Evolutionary conservation across 2,113 vertebrate genomes (phyloP).

Genomic region (Xyliphius kryptos): DNA sequence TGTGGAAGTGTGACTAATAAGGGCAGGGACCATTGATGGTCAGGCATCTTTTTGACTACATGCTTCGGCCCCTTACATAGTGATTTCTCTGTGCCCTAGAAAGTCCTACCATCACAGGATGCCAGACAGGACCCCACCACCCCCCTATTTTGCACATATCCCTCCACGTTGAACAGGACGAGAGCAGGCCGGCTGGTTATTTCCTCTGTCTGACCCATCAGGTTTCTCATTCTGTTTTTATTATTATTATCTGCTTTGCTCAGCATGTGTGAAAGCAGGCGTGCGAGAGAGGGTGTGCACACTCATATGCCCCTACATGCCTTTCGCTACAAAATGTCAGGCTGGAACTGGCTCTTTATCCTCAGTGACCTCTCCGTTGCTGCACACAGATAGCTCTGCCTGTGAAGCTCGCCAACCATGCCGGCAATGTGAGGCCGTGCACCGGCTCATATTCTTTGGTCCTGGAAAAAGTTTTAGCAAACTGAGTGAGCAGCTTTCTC

Average conservation of each 20-base stretch:
- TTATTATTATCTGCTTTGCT: neutral
- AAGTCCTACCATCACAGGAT: too few relatives aligned
- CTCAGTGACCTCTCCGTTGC: neutral
- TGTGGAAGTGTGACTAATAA: slow-evolving; percentile 47
- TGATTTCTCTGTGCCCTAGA: slow-evolving; percentile 30
- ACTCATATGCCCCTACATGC: slow-evolving; percentile 33
- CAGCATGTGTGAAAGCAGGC: too few relatives aligned
- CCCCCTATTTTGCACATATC: too few relatives aligned
- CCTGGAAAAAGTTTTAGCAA: slow-evolving; percentile 1
- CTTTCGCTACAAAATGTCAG: slow-evolving; percentile 26
- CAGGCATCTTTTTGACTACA: slow-evolving; percentile 23
- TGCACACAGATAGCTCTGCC: slow-evolving; percentile 6
- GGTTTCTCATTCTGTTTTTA: slow-evolving; percentile 11
- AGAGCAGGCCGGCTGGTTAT: slow-evolving; percentile 11
- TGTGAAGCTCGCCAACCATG: slow-evolving; percentile 9
- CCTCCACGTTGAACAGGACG: neutral
- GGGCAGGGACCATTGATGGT: slow-evolving; percentile 44
- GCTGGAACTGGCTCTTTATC: slow-evolving; percentile 15
- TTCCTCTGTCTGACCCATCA: slow-evolving; percentile 28
- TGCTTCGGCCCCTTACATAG: slow-evolving; percentile 40
- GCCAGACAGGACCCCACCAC: too few relatives aligned
- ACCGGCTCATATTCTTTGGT: slow-evolving; percentile 7
- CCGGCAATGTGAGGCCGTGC: neutral
- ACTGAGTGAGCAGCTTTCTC: neutral
- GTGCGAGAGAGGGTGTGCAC: neutral